Evolutionary conservation across 1,140 invertebrate genomes (phyloP).

Genomic region (Ceratosolen solmsi): DNA sequence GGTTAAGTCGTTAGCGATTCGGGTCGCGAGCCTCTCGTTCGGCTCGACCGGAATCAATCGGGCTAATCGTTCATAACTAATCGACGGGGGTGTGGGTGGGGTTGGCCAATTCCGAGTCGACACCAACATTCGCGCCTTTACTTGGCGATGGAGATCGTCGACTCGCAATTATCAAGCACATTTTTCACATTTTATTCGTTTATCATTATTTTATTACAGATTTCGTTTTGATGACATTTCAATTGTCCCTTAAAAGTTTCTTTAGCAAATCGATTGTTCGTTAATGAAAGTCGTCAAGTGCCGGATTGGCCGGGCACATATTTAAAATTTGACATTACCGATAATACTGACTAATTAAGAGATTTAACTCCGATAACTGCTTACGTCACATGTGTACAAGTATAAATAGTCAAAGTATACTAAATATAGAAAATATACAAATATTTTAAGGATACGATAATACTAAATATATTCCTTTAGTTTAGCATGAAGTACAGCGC

Average conservation of each 20-base stretch:
- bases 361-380: too few species aligned
- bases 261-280: neutral
- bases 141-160: neutral
- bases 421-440: too few species aligned
- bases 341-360: too few species aligned
- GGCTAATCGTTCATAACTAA: neutral
- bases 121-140: neutral
- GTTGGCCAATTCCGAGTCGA: neutral
- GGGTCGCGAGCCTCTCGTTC: neutral
- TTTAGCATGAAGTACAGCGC: too few species aligned
- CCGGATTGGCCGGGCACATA: too few species aligned
- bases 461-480: too few species aligned
- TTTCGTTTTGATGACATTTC: neutral
- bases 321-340: too few species aligned
- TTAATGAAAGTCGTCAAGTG: too few species aligned
- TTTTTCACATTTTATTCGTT: neutral
- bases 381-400: too few species aligned
- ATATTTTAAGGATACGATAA: too few species aligned
- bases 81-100: neutral
- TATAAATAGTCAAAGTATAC: too few species aligned
- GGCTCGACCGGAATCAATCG: neutral
- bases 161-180: neutral
- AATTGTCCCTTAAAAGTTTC: neutral
- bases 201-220: too few species aligned
- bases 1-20: neutral